Evolutionary conservation across 2,888 invertebrate genomes (phyloP).

Genomic region (Cephus pygmeus): DNA sequence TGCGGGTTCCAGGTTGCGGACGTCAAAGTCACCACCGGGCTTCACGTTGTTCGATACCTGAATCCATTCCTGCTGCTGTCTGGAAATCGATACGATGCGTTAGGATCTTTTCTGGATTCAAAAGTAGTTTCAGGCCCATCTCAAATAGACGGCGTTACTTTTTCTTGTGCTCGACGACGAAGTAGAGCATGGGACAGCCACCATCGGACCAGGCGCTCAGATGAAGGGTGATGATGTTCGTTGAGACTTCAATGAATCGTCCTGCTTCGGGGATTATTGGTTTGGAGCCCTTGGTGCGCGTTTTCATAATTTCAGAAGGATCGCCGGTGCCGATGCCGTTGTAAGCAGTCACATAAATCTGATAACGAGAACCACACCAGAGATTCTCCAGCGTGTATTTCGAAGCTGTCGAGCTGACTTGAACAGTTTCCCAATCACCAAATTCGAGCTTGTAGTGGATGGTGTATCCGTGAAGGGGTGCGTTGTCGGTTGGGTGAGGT

Average conservation of each 20-base stretch:
- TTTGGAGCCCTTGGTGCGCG: conserved; percentile 92
- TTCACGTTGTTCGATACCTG: conserved; percentile 94
- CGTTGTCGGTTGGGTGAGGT: conserved; percentile 81
- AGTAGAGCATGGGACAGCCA: conserved; percentile 95
- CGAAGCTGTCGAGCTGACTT: conserved; percentile 81
- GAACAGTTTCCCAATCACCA: conserved; percentile 92
- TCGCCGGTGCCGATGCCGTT: conserved; percentile 94
- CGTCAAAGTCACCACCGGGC: conserved; percentile 90
- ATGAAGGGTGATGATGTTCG: conserved; percentile 92
- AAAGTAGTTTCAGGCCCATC: no score
- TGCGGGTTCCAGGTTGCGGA: conserved; percentile 91
- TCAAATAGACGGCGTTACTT: conserved; percentile 70
- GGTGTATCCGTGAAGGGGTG: conserved; percentile 92
- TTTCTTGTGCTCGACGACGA: conserved; percentile 94
- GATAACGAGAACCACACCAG: conserved; percentile 93
- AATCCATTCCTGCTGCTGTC: conserved; percentile 90
- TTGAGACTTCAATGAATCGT: conserved; percentile 91
- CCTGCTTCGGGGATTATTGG: conserved; percentile 92
- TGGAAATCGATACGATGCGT: conserved; percentile 53
- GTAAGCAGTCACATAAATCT: conserved; percentile 92
- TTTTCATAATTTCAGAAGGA: conserved; percentile 88
- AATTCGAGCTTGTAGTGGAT: conserved; percentile 95
- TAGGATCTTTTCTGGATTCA: neutral
- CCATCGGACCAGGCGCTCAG: conserved; percentile 94
- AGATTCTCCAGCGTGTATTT: conserved; percentile 88